Conservation (phyloP, 2,797 vertebrate genomes). For the Graptemys geographica region DNA sequence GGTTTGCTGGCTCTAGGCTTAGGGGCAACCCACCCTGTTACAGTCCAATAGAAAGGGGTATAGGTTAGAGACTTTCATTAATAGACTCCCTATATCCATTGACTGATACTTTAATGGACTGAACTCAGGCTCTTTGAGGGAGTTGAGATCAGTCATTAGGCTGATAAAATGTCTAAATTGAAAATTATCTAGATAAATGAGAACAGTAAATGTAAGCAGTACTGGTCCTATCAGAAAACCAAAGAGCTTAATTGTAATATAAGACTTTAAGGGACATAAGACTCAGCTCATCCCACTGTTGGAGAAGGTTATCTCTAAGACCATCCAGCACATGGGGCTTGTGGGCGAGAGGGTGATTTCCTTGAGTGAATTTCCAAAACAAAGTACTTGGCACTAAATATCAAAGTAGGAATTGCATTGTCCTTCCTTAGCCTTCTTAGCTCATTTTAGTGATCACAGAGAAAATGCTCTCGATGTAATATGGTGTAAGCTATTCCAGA, state of each 20-base stretch:
- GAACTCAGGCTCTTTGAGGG: not conserved
- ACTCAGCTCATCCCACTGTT: not conserved
- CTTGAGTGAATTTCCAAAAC: not conserved
- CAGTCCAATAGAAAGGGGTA: not conserved
- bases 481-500: slow-evolving; percentile 50
- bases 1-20: not conserved
- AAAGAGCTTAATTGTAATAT: not conserved
- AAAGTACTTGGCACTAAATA: not conserved
- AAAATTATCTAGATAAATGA: not conserved
- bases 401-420: slow-evolving; percentile 5
- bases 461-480: slow-evolving; percentile 46
- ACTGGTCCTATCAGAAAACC: not conserved
- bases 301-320: not conserved
- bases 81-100: not conserved
- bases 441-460: slow-evolving; percentile 39
- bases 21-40: too few relatives aligned
- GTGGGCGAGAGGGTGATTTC: not conserved
- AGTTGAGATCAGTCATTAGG: not conserved
- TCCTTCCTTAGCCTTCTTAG: slow-evolving; percentile 12
- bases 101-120: not conserved
- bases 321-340: not conserved
- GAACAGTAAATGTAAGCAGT: not conserved
- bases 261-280: not conserved
- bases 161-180: not conserved
- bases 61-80: not conserved